Percentiles rank a stretch among this genome's conserved stretches.
Conservation (phyloP, 2,888 invertebrate species). For the Erebia ligea region DNA sequence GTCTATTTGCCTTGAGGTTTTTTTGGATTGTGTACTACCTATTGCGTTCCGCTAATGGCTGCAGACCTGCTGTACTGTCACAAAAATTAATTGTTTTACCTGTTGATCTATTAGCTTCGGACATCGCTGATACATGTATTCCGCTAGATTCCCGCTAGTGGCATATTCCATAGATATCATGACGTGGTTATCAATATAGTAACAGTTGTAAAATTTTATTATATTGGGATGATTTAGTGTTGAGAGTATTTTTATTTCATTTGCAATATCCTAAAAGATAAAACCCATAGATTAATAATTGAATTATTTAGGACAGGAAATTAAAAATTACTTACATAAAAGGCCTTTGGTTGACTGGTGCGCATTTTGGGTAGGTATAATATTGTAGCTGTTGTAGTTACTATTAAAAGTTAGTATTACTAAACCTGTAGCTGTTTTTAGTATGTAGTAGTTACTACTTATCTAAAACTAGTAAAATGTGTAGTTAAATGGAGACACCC, state of each 20-base stretch:
- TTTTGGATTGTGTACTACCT: no score
- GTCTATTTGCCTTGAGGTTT: no score
- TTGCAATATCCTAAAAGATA: slow-evolving; percentile 83
- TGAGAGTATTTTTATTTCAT: slow-evolving; percentile 88
- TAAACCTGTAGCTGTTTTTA: no score
- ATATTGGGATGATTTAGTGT: slow-evolving; percentile 89
- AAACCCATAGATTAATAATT: slow-evolving; percentile 15
- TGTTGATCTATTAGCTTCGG: slow-evolving; percentile 83
- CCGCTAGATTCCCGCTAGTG: slow-evolving; percentile 88
- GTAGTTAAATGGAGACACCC: no score
- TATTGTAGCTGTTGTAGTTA: no score
- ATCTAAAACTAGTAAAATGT: no score
- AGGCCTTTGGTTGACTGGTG: no score
- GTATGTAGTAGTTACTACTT: no score
- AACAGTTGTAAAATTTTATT: slow-evolving; percentile 88
- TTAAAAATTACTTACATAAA: neutral
- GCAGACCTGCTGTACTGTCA: no score
- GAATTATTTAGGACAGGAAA: neutral
- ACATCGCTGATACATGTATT: slow-evolving; percentile 84
- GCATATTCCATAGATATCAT: slow-evolving; percentile 95
- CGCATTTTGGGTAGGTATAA: no score
- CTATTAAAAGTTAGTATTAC: no score
- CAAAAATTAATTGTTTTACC: slow-evolving; percentile 60
- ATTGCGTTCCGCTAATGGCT: no score
- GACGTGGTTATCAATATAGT: slow-evolving; percentile 82